Conservation (phyloP, 2,797 vertebrate species). For the Coracias cyanogaster region DNA sequence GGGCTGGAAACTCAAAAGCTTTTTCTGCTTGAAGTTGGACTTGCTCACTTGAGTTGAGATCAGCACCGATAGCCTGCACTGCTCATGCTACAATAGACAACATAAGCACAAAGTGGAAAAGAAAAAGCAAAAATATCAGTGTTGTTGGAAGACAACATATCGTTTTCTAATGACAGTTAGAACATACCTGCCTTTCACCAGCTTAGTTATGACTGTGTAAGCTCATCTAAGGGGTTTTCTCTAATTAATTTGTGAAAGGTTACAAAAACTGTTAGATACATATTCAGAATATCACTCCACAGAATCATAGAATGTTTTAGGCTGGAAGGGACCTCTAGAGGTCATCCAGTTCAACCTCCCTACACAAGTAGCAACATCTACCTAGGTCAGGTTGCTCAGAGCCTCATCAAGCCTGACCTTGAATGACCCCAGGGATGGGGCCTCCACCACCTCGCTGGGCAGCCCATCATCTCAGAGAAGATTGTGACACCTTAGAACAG, state of each 20-base stretch:
- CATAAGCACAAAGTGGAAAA: not conserved
- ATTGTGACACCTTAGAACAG: not conserved
- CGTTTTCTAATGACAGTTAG: not conserved
- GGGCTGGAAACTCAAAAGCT: not conserved
- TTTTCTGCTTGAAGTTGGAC: not conserved
- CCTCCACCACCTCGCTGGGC: too few relatives aligned
- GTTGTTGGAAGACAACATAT: not conserved
- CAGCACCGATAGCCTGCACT: not conserved
- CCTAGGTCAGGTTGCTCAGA: too few relatives aligned
- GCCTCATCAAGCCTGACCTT: too few relatives aligned
- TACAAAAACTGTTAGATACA: not conserved
- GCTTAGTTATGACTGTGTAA: not conserved
- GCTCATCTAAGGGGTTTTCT: not conserved
- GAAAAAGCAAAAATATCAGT: not conserved
- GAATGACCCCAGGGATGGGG: too few relatives aligned
- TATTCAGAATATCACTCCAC: not conserved
- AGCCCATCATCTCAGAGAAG: not conserved
- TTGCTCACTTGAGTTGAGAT: not conserved
- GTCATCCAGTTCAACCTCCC: too few relatives aligned
- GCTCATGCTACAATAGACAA: not conserved
- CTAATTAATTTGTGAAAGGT: not conserved
- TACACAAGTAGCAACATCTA: too few relatives aligned
- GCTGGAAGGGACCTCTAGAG: too few relatives aligned
- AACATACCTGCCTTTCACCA: not conserved
- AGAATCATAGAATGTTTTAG: too few relatives aligned